Base-by-base conservation (phyloP, 92 coral and sea anemone species). In the Epizoanthus fatuus region DNA sequence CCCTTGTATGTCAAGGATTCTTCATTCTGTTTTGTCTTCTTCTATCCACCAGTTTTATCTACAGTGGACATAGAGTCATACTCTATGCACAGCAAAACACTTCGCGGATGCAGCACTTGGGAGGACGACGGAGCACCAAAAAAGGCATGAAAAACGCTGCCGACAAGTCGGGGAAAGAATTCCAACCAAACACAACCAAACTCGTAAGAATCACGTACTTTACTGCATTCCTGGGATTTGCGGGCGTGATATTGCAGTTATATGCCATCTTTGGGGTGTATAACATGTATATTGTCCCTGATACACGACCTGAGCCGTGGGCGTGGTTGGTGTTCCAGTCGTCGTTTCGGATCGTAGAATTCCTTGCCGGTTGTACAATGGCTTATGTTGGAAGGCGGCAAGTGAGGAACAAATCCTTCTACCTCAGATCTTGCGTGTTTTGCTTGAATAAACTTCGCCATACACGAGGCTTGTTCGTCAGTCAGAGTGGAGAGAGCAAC, bases 381-480 rank as follows among this genome's bases (percentile, higher is more conserved):
- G 93, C 93, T 8, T 94, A 94, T 22, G 98, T 94, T 39, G 77
- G 94, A 72, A 92, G 93, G 57, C 88, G 94, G 59, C 98, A 94
- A 45, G 90, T 59, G 55, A 22, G 77, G 20, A 77, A 77, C 71
- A 77, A 44, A 45, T 77, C 71, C 13, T 39, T 77, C 17, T 3
- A 38, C 16, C 3, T 77, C 57, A 40, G 63, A 29, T 0, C 42
- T 11, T 59, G 69, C 51, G 42, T 40, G 39, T 19, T 42, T 45
- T 42, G 56, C 39, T 17, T 60, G 2, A 59, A 77, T 19, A 77
- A 45, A 42, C 5, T 17, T 12, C 44, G n/a, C 6, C 16, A 32
- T 3, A 77, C 25, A 49, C 32, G 59, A 32, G 71, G 22, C 13
- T 19, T 40, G 42, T 2, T 68, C 7, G 25, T 58, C 25, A 8